Evolutionary conservation across 2,888 invertebrate genomes (phyloP).

Genomic region (Pelosia muscerda): DNA sequence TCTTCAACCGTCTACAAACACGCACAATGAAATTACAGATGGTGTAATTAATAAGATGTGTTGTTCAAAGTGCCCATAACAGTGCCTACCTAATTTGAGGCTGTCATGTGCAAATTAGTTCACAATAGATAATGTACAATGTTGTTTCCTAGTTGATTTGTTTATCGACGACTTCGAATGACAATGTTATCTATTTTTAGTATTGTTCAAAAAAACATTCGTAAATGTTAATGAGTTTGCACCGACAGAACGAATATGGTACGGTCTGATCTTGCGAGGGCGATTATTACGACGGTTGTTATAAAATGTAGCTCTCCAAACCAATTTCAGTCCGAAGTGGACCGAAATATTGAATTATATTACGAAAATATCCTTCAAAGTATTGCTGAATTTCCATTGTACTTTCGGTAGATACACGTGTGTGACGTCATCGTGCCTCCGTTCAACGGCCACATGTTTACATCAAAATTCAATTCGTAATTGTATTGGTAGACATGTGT

Average conservation of each 20-base stretch:
- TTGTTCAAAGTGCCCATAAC: constrained; percentile 38
- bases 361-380: constrained; percentile 33
- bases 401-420: constrained; percentile 40
- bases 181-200: constrained; percentile 38
- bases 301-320: constrained; percentile 32
- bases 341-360: constrained; percentile 37
- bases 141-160: constrained; percentile 39
- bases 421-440: constrained; percentile 43
- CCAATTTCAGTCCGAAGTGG: constrained; percentile 33
- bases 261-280: constrained; percentile 32
- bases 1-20: constrained; percentile 37
- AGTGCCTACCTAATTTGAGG: constrained; percentile 33
- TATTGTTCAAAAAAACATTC: constrained; percentile 32
- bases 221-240: constrained; percentile 39
- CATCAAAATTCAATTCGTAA: constrained; percentile 21
- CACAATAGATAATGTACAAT: constrained; percentile 39
- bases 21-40: constrained; percentile 48
- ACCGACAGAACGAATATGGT: constrained; percentile 44
- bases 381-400: constrained; percentile 40
- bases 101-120: constrained; percentile 40
- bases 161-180: constrained; percentile 28
- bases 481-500: constrained; percentile 40
- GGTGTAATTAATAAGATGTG: constrained; percentile 47
- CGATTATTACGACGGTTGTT: constrained; percentile 29
- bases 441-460: constrained; percentile 42